phyloP scores from a whole-genome alignment of 2,888 invertebrate species.

The Reticulitermes lucifugus region DNA sequence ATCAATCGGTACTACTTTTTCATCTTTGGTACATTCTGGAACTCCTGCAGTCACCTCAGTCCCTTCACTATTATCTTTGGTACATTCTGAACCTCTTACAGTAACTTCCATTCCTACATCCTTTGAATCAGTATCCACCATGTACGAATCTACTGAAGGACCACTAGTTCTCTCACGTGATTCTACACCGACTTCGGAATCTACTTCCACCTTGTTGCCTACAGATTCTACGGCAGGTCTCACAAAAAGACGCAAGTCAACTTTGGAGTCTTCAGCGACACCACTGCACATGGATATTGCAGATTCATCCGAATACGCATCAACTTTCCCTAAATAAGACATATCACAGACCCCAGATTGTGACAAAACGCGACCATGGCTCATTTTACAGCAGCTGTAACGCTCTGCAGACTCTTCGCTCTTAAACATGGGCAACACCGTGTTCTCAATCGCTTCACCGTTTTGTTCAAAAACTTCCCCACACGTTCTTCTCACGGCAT shows the following conservation, averaged over 20 bases:
- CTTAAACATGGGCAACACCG: background rate
- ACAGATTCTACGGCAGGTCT: too few relatives aligned
- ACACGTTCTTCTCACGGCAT: background rate
- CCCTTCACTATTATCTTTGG: too few relatives aligned
- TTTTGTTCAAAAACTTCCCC: background rate
- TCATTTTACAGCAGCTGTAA: background rate
- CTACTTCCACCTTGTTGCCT: background rate
- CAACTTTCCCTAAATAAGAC: background rate
- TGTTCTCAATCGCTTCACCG: too few relatives aligned
- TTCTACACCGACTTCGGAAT: background rate
- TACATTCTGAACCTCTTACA: background rate
- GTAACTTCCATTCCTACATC: background rate
- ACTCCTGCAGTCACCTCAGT: too few relatives aligned
- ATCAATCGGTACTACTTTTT: too few relatives aligned
- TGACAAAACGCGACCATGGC: background rate
- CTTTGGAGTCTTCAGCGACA: background rate
- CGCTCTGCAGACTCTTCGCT: background rate
- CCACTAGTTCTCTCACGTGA: background rate
- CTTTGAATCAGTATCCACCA: background rate
- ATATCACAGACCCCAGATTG: background rate
- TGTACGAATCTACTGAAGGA: background rate
- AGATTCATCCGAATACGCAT: background rate
- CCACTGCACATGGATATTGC: background rate
- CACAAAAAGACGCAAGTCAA: background rate
- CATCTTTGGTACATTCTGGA: too few relatives aligned